Conservation (phyloP, 2,888 invertebrate species). For the Vanessa cardui region DNA sequence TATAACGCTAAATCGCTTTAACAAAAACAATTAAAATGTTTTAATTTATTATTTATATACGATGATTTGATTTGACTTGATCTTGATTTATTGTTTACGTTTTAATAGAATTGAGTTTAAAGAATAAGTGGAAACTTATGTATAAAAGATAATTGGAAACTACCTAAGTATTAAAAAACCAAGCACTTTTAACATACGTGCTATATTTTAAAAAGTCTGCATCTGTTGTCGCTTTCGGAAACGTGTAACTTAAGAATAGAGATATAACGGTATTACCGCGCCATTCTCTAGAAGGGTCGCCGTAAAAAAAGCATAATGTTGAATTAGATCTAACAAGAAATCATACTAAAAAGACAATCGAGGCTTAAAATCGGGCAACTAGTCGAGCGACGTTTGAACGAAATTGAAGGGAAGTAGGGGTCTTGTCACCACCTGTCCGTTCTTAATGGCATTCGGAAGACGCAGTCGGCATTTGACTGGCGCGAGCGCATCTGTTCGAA, state of each 20-base stretch:
- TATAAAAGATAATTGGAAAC: no score
- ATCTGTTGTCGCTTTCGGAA: slow-evolving; percentile 25
- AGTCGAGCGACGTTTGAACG: slow-evolving; percentile 44
- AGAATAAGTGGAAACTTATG: no score
- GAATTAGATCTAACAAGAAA: slow-evolving; percentile 34
- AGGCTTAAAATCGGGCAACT: slow-evolving; percentile 49
- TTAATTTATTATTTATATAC: not conserved
- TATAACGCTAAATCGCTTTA: not conserved
- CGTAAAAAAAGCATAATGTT: slow-evolving; percentile 36
- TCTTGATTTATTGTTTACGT: not conserved
- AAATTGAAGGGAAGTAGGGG: slow-evolving; percentile 69
- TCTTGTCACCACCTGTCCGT: slow-evolving; percentile 77
- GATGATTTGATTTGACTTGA: not conserved
- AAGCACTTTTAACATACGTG: not conserved
- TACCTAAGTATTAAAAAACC: no score
- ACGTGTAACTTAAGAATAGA: slow-evolving; percentile 32
- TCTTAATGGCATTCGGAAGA: slow-evolving; percentile 77
- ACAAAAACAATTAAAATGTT: not conserved
- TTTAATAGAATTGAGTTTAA: not conserved
- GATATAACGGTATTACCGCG: slow-evolving; percentile 34
- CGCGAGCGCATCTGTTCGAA: slow-evolving; percentile 71
- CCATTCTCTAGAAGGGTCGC: slow-evolving; percentile 36
- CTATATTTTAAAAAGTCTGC: slow-evolving; percentile 12
- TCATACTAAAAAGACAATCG: slow-evolving; percentile 24
- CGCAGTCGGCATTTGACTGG: slow-evolving; percentile 61